Evolutionary conservation across 1,140 invertebrate species (phyloP).

Genomic region (Pseudoatta argentina): DNA sequence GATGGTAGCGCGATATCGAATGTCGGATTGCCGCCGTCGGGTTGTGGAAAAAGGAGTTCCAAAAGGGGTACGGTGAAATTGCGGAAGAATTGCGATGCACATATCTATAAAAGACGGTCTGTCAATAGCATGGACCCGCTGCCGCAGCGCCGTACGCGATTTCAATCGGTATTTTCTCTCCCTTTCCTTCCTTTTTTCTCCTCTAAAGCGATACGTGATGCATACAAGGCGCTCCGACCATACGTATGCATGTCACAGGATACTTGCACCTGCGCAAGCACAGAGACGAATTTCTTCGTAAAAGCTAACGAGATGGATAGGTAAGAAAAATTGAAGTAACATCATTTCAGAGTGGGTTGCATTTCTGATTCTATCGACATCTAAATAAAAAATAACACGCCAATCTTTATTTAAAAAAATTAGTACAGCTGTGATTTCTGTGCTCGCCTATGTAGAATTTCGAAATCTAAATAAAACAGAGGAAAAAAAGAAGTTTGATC

Average conservation of each 20-base stretch:
- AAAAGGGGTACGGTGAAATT: slow-evolving; percentile 45
- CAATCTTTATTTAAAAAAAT: background rate
- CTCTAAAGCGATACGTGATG: slow-evolving; percentile 27
- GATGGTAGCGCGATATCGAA: slow-evolving; percentile 56
- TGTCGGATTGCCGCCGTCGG: slow-evolving; percentile 51
- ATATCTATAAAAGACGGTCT: slow-evolving; percentile 67
- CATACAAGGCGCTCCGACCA: slow-evolving; percentile 22
- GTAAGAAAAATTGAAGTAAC: background rate
- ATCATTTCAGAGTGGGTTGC: slow-evolving; percentile 3
- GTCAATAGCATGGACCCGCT: slow-evolving; percentile 60
- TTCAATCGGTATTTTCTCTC: slow-evolving; percentile 59
- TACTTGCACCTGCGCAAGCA: slow-evolving; percentile 46
- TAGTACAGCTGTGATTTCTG: background rate
- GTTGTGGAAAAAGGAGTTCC: slow-evolving; percentile 48
- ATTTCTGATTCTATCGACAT: background rate
- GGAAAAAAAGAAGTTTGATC: background rate
- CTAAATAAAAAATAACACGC: background rate
- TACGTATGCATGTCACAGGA: slow-evolving; percentile 47
- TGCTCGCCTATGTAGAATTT: background rate
- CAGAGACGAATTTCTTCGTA: slow-evolving; percentile 20
- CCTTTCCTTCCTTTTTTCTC: background rate
- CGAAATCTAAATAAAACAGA: background rate
- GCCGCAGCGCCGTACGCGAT: slow-evolving; percentile 34
- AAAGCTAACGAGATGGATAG: slow-evolving; percentile 19
- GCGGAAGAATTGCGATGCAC: slow-evolving; percentile 64